Percentiles rank a stretch among this genome's conserved stretches.
phyloP scores from a whole-genome alignment of 2,113 vertebrate species.

The Pseudopipra pipra region DNA sequence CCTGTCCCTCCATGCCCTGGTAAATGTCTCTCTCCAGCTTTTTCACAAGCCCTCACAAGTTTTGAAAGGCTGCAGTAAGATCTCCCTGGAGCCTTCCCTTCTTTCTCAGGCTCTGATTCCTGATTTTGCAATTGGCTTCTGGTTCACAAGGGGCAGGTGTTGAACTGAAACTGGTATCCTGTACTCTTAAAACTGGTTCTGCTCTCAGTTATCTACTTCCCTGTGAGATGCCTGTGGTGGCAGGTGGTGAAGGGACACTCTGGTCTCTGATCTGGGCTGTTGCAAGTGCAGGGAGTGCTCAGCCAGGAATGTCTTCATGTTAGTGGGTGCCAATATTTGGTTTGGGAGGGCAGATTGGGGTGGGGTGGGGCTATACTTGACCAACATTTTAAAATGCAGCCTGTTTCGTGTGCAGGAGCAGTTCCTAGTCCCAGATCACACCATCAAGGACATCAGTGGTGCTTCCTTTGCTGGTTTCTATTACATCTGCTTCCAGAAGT shows the following conservation, averaged over 20 bases:
- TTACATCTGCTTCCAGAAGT: slow-evolving; percentile 99
- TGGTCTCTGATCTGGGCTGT: not conserved
- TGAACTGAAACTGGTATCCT: not conserved
- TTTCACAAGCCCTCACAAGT: not conserved
- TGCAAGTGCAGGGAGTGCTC: not conserved
- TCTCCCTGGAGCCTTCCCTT: not conserved
- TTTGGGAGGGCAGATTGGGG: not conserved
- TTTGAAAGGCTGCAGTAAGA: not conserved
- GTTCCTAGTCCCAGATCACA: slow-evolving; percentile 97
- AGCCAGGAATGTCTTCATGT: not conserved
- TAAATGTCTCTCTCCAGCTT: not conserved
- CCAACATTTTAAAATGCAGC: not conserved
- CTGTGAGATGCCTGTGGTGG: not conserved
- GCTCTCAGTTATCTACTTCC: not conserved
- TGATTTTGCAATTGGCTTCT: not conserved
- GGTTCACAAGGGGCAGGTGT: not conserved
- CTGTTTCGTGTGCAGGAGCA: slow-evolving; percentile 81
- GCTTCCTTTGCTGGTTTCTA: slow-evolving; percentile 99
- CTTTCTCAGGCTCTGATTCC: not conserved
- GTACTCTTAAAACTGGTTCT: not conserved
- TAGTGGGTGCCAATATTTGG: not conserved
- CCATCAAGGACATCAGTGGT: slow-evolving; percentile 98
- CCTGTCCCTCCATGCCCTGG: not conserved
- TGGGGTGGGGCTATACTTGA: not conserved
- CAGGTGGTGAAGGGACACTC: not conserved